Conservation (phyloP, 2,888 invertebrate species). For the Nemoura dubitans region DNA sequence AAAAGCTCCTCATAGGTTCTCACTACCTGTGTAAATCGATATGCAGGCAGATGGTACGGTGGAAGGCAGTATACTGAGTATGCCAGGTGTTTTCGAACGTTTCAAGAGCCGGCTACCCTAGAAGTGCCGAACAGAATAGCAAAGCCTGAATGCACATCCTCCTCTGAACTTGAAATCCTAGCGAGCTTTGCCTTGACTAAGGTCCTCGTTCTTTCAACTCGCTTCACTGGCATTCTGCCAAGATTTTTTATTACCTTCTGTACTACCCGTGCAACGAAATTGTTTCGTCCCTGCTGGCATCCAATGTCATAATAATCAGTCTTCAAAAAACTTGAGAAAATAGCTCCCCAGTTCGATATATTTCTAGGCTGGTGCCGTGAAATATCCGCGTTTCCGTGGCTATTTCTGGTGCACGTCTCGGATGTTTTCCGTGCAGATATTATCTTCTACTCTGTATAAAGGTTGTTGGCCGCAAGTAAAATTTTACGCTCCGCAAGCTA, state of each 20-base stretch:
- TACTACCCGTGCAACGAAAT: neutral
- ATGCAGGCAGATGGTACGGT: neutral
- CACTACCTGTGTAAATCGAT: neutral
- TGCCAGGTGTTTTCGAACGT: neutral
- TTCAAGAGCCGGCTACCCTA: neutral
- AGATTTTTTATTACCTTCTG: neutral
- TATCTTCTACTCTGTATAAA: neutral
- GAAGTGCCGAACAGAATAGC: neutral
- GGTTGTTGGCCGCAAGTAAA: conserved; percentile 14
- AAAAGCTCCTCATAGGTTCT: neutral
- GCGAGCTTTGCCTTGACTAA: neutral
- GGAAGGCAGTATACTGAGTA: neutral
- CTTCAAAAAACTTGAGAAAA: neutral
- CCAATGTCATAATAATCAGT: neutral
- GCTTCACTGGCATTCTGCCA: neutral
- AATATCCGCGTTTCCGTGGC: neutral
- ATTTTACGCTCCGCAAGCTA: conserved; percentile 17
- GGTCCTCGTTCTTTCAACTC: neutral
- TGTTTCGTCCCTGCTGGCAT: neutral
- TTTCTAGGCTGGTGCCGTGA: neutral
- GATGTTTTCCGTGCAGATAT: neutral
- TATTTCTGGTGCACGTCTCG: neutral
- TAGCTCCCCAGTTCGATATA: neutral
- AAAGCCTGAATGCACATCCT: neutral
- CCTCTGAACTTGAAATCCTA: neutral